Evolutionary conservation across 2,797 vertebrate genomes (phyloP).

Genomic region (Semaprochilodus insignis): DNA sequence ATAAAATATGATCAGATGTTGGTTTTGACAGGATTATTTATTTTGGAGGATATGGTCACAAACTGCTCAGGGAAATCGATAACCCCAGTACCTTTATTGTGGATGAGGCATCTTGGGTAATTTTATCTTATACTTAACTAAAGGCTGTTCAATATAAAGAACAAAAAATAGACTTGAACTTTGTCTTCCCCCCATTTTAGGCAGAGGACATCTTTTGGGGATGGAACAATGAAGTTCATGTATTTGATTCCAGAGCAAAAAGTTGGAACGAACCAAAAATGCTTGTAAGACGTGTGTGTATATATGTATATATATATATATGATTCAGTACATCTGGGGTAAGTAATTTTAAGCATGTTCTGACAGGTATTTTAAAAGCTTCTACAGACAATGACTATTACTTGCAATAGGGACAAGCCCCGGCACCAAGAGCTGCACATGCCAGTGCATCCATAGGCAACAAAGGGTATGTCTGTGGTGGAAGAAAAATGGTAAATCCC

Average conservation of each 20-base stretch:
- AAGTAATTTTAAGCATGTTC: background rate
- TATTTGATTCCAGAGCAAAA: slow-evolving; percentile 85
- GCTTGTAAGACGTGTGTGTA: slow-evolving; percentile 74
- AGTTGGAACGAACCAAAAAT: slow-evolving; percentile 87
- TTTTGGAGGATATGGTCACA: slow-evolving; percentile 95
- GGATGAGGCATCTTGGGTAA: slow-evolving; percentile 94
- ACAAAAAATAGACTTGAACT: background rate
- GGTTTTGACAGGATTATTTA: slow-evolving; percentile 84
- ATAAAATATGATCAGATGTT: slow-evolving; percentile 11
- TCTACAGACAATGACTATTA: background rate
- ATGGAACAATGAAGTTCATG: slow-evolving; percentile 94
- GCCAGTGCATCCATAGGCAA: slow-evolving; percentile 84
- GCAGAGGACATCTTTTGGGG: slow-evolving; percentile 91
- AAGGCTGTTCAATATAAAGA: background rate
- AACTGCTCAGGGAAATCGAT: slow-evolving; percentile 82
- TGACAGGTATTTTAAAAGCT: background rate
- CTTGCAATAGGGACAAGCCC: slow-evolving; percentile 82
- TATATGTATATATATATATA: background rate
- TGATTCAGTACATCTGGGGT: background rate
- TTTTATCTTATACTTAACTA: background rate
- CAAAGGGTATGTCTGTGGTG: slow-evolving; percentile 91
- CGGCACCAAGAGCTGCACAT: slow-evolving; percentile 91
- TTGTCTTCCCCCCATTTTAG: slow-evolving; percentile 67
- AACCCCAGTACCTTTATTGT: slow-evolving; percentile 86
- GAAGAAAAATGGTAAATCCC: slow-evolving; percentile 90